Base-by-base conservation (phyloP, 2,797 vertebrate genomes). In the Monodelphis domestica region DNA sequence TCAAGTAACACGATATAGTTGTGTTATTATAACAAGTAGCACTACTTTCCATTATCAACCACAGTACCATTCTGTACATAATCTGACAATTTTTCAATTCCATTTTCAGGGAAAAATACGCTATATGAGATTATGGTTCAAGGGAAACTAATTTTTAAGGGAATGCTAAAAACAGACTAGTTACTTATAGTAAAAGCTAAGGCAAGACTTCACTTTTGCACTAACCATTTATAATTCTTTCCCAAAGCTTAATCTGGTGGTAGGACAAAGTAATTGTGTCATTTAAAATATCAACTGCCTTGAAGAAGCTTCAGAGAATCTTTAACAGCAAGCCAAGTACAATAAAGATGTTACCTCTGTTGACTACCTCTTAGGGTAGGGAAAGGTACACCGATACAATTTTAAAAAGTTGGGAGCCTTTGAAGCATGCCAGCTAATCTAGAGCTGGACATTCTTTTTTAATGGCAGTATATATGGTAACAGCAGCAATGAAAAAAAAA, bases 231-330 rank as follows among this genome's bases (percentile, higher is more conserved):
- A 53, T 45, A 53, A 52, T 29, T 53, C 89, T 91, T 70, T 90
- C 28, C 56, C 56, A 84, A 3, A 91, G 38, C 63, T n/a, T 90
- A 89, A 93, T 84, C 1, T 84, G 70, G 28, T 88, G 30, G 28
- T 29, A 90, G 93, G 15, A 53, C 1, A 52, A 94, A 53, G 29
- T 90, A 59, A 70, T 33, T 53, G 45, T 84, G 45, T 92, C 91
- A 38, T 53, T 91, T 53, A 54, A 93, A 96, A 70, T 29, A 89
- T 11, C 24, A 54, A 78, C 70, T 88, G 93, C 92, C 91, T 50
- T 53, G 17, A 54, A 92, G 55, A 88, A 4, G 10, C 84, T 93
- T 93, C 91, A 52, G 52, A 87, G n/a, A 89, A 57, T 38, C 28
- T 26, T 54, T 50, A 63, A n/a, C 5, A 50, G 24, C 28, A 88